phyloP scores from a whole-genome alignment of 1,140 invertebrate genomes.

The Anthonomus grandis region DNA sequence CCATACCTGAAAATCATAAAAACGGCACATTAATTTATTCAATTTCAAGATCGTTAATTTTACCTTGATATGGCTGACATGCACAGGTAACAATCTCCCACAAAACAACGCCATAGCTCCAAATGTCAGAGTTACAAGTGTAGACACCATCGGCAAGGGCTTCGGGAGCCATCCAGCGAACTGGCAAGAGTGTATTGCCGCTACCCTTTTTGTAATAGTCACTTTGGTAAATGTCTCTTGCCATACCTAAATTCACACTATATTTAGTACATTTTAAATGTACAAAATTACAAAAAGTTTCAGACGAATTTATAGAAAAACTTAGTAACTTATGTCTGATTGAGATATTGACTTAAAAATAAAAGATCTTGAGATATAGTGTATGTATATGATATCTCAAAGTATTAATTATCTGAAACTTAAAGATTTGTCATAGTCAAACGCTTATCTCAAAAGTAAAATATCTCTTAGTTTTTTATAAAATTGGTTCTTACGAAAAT shows the following conservation, averaged over 20 bases:
- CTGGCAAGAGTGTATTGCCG: conserved; percentile 57
- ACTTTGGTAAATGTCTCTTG: conserved; percentile 71
- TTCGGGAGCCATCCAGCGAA: conserved; percentile 80
- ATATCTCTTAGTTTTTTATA: too few species aligned
- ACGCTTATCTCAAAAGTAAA: too few species aligned
- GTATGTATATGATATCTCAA: too few species aligned
- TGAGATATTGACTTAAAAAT: too few species aligned
- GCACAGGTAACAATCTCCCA: conserved; percentile 76
- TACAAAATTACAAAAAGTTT: too few species aligned
- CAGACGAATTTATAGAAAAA: too few species aligned
- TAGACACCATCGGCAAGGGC: conserved; percentile 71
- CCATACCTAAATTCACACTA: conserved; percentile 47
- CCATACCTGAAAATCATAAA: conserved; percentile 40
- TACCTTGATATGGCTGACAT: conserved; percentile 76
- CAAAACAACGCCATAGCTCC: conserved; percentile 72
- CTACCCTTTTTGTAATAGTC: conserved; percentile 71
- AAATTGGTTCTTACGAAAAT: too few species aligned
- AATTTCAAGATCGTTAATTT: not conserved
- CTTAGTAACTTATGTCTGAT: too few species aligned
- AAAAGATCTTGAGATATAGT: too few species aligned
- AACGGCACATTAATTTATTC: not conserved
- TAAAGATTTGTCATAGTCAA: too few species aligned
- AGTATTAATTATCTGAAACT: too few species aligned
- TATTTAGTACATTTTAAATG: too few species aligned
- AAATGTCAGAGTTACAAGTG: conserved; percentile 70